A percentile compares a stretch with the other conserved stretches of the same genome.
Conservation (phyloP, 2,888 invertebrate species). For the Limnephilus marmoratus region DNA sequence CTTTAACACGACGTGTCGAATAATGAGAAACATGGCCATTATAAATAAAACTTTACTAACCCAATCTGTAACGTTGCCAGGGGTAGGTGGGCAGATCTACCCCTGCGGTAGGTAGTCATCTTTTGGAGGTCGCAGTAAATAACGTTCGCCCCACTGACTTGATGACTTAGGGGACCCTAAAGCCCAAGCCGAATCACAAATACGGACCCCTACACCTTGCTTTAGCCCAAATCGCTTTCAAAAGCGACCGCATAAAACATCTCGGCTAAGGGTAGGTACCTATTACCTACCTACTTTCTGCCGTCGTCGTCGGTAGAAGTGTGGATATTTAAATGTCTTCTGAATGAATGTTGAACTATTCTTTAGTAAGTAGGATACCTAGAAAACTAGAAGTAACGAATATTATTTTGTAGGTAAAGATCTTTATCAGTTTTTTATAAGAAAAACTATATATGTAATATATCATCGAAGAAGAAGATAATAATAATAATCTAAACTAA, state of each 20-base stretch:
- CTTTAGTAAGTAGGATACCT: neutral
- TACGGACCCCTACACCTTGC: constrained; percentile 20
- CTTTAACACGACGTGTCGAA: neutral
- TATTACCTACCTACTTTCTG: neutral
- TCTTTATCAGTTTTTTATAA: no score
- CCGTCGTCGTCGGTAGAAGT: neutral
- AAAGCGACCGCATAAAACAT: neutral
- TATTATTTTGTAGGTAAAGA: no score
- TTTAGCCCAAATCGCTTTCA: constrained; percentile 26
- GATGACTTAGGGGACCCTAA: constrained; percentile 30
- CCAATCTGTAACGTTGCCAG: neutral
- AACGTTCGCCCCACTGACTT: constrained; percentile 39
- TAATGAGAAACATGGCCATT: neutral
- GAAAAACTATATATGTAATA: no score
- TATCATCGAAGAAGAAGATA: no score
- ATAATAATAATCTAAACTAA: no score
- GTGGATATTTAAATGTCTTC: neutral
- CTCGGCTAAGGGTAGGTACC: neutral
- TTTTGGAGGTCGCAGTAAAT: constrained; percentile 36
- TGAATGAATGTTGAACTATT: neutral
- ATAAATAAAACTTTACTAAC: neutral
- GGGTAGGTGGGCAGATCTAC: neutral
- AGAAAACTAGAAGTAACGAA: neutral
- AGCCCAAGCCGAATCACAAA: constrained; percentile 25
- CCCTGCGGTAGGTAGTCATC: neutral